phyloP scores from a whole-genome alignment of 2,888 invertebrate genomes.

The Tenthredo mesomela region DNA sequence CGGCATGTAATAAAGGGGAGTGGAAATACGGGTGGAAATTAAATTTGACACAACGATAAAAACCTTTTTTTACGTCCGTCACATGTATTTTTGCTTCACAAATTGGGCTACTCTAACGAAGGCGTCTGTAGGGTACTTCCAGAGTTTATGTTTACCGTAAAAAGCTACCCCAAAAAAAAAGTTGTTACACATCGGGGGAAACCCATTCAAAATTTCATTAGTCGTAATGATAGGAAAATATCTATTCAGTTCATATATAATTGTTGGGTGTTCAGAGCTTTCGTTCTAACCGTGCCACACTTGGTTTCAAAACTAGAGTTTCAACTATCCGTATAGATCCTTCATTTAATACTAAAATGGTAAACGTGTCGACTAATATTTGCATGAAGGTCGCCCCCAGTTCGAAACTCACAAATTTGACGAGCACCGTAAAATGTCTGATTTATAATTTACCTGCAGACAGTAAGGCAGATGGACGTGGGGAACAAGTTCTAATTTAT shows the following conservation, averaged over 20 bases:
- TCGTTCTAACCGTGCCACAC: not conserved
- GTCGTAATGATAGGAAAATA: conserved; percentile 2
- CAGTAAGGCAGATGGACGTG: conserved; percentile 1
- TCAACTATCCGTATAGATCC: not conserved
- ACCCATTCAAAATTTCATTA: conserved; percentile 9
- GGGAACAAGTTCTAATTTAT: not conserved
- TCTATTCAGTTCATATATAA: not conserved
- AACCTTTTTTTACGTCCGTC: conserved; percentile 41
- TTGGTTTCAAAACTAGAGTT: not conserved
- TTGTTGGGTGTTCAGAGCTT: not conserved
- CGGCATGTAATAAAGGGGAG: not conserved
- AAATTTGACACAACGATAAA: conserved; percentile 47
- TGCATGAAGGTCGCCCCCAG: not conserved
- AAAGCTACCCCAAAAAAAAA: conserved; percentile 36
- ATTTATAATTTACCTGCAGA: not conserved
- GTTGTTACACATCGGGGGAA: not conserved
- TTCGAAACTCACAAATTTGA: not conserved
- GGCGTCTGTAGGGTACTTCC: conserved; percentile 24
- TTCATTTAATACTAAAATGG: not conserved
- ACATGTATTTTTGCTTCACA: conserved; percentile 44
- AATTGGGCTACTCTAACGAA: conserved; percentile 48
- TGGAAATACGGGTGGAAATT: conserved; percentile 11
- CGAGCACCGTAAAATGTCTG: not conserved
- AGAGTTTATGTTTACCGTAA: conserved; percentile 45
- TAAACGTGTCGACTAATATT: conserved; percentile 19